Base-by-base conservation (phyloP, 2,113 vertebrate genomes). In the Apistogramma diplotaenia region DNA sequence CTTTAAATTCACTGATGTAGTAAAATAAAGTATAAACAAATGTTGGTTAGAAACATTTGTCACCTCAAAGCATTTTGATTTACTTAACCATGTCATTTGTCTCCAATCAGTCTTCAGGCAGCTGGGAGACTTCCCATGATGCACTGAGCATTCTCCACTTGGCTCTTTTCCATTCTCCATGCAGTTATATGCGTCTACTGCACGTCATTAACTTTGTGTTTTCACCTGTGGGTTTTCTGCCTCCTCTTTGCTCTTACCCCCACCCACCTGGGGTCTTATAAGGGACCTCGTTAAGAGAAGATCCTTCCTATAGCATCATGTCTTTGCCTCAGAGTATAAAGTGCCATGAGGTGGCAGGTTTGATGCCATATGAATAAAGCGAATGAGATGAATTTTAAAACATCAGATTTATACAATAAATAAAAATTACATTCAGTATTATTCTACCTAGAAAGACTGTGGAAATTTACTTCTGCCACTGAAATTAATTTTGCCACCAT, bases 61-160 rank as follows among this genome's bases (percentile, higher is more conserved):
- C 35, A 40, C 37, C 37, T 13, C 37, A 13, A 40, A 40, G 12
- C 37, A 40, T 40, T 40, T 40, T 13, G 13, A 13, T 12, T 40
- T 40, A 13, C 37, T 13, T 40, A 40, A 40, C 37, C 37, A 13
- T 40, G 11, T 40, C 12, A 40, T 40, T 11, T 40, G 4, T 40
- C 12, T 40, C 37, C 37, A 40, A 13, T 40, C 37, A 12, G 37
- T 40, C 11, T 40, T 70, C 25, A 70, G 43, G 62, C 10, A n/a
- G 43, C 62, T 70, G 25, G 25, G 62, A 18, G 43, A 70, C 62
- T 70, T 70, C 62, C 43, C 62, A 70, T 49, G 40, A 70, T 49
- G 62, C 62, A 29, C 40, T 49, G 62, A 49, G 62, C 62, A 29
- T 67, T 46, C 23, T 19, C 40, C 23, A 46, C 9, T n/a, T 1